phyloP scores from a whole-genome alignment of 2,113 vertebrate species.

The Amblyopsis rosae region DNA sequence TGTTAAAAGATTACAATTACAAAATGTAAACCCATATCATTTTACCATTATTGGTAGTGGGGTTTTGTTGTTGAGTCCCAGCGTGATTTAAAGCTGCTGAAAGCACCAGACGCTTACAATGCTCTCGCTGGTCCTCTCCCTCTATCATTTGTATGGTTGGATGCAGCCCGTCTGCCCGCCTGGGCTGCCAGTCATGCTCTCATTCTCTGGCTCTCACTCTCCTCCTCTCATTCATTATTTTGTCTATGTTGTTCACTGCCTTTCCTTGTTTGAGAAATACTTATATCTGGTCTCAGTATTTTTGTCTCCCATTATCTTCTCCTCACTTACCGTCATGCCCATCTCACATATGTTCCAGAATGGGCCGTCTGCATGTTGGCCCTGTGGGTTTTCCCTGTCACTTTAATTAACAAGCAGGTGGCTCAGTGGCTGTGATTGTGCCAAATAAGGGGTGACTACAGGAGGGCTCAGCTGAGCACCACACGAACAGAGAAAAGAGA shows the following conservation, averaged over 20 bases:
- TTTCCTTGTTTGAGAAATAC: neutral
- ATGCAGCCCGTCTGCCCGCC: conserved; percentile 78
- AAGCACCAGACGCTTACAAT: conserved; percentile 84
- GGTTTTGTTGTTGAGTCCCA: conserved; percentile 79
- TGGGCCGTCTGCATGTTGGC: conserved; percentile 55
- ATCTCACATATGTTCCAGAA: conserved; percentile 63
- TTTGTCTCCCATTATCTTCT: neutral
- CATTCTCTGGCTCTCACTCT: neutral
- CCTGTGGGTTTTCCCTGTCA: conserved; percentile 23
- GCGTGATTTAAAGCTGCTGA: conserved; percentile 91
- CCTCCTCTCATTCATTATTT: conserved; percentile 6
- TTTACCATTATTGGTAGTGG: conserved; percentile 66
- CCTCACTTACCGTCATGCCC: neutral
- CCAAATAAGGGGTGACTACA: conserved; percentile 2
- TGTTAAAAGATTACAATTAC: conserved; percentile 58
- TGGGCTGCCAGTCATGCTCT: conserved; percentile 30
- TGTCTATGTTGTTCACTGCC: neutral
- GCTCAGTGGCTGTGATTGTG: conserved; percentile 2
- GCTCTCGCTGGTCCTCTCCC: conserved; percentile 76
- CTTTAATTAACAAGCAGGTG: conserved; percentile 29
- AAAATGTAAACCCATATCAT: conserved; percentile 72
- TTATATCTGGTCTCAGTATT: neutral
- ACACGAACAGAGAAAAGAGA: neutral
- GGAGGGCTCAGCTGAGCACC: neutral
- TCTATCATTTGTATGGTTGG: conserved; percentile 84